These are phyloP conservation scores for Drosophila kikkawai DNA, from an alignment of 1,140 invertebrate species.

Conservation along the genomic window DNA sequence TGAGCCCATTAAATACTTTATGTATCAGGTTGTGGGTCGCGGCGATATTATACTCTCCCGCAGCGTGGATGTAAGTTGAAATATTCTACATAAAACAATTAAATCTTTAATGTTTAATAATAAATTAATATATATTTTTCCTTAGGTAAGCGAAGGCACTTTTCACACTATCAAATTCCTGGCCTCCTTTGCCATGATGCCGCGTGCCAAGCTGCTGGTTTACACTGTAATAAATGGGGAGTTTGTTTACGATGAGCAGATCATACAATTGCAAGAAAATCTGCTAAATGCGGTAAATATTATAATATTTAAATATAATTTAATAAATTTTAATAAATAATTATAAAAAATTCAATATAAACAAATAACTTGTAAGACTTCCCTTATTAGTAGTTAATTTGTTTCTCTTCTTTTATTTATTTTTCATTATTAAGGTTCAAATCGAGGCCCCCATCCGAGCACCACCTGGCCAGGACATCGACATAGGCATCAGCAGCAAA, in stretches of 20 bases:
- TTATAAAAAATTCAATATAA: not conserved
- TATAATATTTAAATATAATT: too few relatives aligned
- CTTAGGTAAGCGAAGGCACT: slow-evolving; percentile 72
- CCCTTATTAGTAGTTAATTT: not conserved
- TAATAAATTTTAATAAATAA: not conserved
- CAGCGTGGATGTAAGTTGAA: slow-evolving; percentile 87
- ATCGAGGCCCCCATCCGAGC: slow-evolving; percentile 86
- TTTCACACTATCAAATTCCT: slow-evolving; percentile 87
- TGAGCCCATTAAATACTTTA: slow-evolving; percentile 90
- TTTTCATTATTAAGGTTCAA: slow-evolving; percentile 49
- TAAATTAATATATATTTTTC: not conserved
- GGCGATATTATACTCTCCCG: slow-evolving; percentile 92
- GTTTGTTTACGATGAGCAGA: slow-evolving; percentile 93
- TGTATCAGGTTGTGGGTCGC: slow-evolving; percentile 94
- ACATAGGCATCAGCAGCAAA: slow-evolving; percentile 91
- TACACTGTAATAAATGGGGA: slow-evolving; percentile 92
- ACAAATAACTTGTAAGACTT: not conserved
- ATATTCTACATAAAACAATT: too few relatives aligned
- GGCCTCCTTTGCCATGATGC: slow-evolving; percentile 93
- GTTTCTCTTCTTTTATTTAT: not conserved
- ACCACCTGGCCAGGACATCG: slow-evolving; percentile 90
- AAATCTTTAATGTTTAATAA: not conserved
- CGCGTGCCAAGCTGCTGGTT: slow-evolving; percentile 92
- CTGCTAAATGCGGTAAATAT: slow-evolving; percentile 89
- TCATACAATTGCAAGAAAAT: slow-evolving; percentile 91